phyloP scores from a whole-genome alignment of 2,888 invertebrate genomes.

The Fragum fragum region DNA sequence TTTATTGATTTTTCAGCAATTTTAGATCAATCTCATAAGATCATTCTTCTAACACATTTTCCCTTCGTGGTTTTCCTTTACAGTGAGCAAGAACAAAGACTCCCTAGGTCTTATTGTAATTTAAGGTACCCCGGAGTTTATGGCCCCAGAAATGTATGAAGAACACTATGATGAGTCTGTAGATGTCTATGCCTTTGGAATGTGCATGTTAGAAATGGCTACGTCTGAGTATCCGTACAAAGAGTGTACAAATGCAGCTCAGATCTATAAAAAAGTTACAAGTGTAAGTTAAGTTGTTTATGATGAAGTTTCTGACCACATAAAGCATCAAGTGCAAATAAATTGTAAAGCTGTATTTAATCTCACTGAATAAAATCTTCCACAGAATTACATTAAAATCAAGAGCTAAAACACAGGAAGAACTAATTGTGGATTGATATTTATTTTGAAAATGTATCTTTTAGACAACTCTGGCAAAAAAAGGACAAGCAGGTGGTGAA shows the following conservation, averaged over 20 bases:
- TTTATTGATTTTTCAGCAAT: not conserved
- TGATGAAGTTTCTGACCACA: too few relatives aligned
- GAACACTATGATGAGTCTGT: slow-evolving; percentile 99
- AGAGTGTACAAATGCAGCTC: slow-evolving; percentile 99
- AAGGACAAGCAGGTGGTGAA: too few relatives aligned
- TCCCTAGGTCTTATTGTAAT: slow-evolving; percentile 75
- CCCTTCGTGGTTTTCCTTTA: slow-evolving; percentile 60
- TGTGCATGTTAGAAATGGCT: slow-evolving; percentile 99
- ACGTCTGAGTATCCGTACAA: slow-evolving; percentile 99
- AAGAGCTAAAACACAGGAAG: too few relatives aligned
- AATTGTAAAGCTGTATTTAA: too few relatives aligned
- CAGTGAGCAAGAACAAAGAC: slow-evolving; percentile 68
- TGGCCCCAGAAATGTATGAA: slow-evolving; percentile 99
- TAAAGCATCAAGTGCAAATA: too few relatives aligned
- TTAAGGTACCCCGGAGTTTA: slow-evolving; percentile 96
- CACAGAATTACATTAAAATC: too few relatives aligned
- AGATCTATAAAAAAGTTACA: slow-evolving; percentile 99
- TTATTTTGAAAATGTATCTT: too few relatives aligned
- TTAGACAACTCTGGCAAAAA: too few relatives aligned
- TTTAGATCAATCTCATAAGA: slow-evolving; percentile 14
- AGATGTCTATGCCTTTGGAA: slow-evolving; percentile 99
- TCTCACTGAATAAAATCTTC: too few relatives aligned
- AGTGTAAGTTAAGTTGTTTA: too few relatives aligned
- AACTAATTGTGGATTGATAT: too few relatives aligned
- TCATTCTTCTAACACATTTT: slow-evolving; percentile 44